phyloP scores from a whole-genome alignment of 2,113 vertebrate genomes.

The Chloropsis hardwickii region DNA sequence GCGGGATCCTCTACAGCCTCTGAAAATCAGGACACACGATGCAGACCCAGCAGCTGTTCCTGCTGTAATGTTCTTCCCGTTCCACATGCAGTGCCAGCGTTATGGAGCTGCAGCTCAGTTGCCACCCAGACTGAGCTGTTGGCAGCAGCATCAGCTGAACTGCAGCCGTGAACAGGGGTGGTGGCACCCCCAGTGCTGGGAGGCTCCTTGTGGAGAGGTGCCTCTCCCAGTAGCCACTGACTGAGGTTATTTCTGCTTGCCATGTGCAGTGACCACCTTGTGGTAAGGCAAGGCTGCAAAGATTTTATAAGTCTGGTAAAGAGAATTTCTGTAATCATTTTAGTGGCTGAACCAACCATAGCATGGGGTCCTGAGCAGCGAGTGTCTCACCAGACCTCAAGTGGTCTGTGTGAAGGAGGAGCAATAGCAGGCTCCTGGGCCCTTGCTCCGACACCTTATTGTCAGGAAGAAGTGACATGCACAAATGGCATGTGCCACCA shows the following conservation, averaged over 20 bases:
- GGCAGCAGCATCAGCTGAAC: background rate
- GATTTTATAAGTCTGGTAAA: background rate
- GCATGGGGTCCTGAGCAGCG: no score
- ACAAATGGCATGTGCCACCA: slow-evolving; percentile 79
- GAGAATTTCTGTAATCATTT: rapidly evolving
- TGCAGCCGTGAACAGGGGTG: background rate
- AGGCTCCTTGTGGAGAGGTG: background rate
- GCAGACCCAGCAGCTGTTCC: background rate
- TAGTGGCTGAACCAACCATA: rapidly evolving
- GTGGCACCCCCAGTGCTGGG: background rate
- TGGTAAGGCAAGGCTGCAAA: background rate
- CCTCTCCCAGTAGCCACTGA: background rate
- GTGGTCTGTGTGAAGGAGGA: background rate
- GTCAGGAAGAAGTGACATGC: slow-evolving; percentile 81
- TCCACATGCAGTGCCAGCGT: rapidly evolving
- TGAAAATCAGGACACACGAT: background rate
- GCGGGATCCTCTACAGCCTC: background rate
- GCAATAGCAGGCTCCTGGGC: background rate
- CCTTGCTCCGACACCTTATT: slow-evolving; percentile 35
- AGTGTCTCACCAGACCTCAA: background rate
- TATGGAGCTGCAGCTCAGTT: background rate
- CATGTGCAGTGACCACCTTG: background rate
- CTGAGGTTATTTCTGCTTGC: background rate
- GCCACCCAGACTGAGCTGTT: background rate
- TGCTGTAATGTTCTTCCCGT: background rate